Base-by-base conservation (phyloP, 2,888 invertebrate species). In the Hyposoter didymator region DNA sequence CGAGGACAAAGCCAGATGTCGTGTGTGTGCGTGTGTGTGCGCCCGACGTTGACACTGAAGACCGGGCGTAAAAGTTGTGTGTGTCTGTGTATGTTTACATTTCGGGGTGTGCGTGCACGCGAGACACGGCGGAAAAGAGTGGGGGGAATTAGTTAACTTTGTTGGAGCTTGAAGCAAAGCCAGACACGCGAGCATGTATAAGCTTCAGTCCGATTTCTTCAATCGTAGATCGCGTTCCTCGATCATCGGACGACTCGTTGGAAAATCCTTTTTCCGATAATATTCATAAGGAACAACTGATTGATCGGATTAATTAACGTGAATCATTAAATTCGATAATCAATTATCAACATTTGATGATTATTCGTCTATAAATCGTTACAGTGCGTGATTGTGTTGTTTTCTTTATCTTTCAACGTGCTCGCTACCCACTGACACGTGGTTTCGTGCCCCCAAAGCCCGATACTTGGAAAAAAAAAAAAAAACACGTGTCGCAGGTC, bases 401-500 rank as follows among this genome's bases (percentile, higher is more conserved):
- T 55, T 28, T 19, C 22, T 59, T 28, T 14, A 59, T 59, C 59
- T 28, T 14, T 14, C 10, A 59, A 59, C 59, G 59, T 28, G 59
- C 28, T 59, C 59, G 28, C 14, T 28, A 28, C 14, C 28, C 59
- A 28, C 5, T 28, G 28, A 59, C 59, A 59, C 59, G 59, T 59
- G 59, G 59, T 59, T 59, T 28, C 28, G 59, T 28, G 28, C 14
- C 28, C 59, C 28, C 22, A 14, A 6, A 43, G 47, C 39, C n/a
- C 17, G 17, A 35, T n/a, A 19, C 14, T 19, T 39, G 12, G 28
- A 28, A 28, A 28, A 28, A 2, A 70, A 45, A 35, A 28, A 28
- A 78, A 90, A 88, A 88, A 89, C 92, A 35, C 62, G 47, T 66
- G 45, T 4, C 8, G 14, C 55, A 73, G 35, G 39, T 66, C 39